These are phyloP conservation scores for Chironomus striatipennis DNA, from an alignment of 1,140 invertebrate species.

Conservation along the genomic window DNA sequence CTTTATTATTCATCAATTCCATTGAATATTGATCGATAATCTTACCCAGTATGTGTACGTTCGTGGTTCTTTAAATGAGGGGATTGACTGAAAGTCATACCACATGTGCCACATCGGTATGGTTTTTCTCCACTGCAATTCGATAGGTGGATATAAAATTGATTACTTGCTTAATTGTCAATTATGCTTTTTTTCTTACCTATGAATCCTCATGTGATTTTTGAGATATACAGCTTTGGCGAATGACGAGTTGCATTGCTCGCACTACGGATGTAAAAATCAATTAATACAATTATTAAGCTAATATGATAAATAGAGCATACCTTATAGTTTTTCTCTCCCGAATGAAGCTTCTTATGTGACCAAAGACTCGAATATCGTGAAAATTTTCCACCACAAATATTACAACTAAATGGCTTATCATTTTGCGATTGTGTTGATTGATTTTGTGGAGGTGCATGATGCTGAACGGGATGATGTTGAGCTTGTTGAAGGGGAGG, in stretches of 20 bases:
- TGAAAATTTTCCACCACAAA: constrained; percentile 73
- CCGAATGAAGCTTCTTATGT: constrained; percentile 74
- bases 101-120: constrained; percentile 74
- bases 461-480: not conserved
- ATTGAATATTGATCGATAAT: not conserved
- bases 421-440: constrained; percentile 40
- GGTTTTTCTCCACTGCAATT: constrained; percentile 62
- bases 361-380: constrained; percentile 79
- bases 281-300: too few relatives aligned
- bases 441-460: constrained; percentile 15
- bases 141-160: not conserved
- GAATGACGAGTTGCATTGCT: constrained; percentile 55
- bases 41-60: constrained; percentile 69
- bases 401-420: constrained; percentile 79
- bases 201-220: constrained; percentile 81
- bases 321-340: constrained; percentile 85
- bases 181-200: not conserved
- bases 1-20: not conserved
- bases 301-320: constrained; percentile 52
- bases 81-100: constrained; percentile 80
- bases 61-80: constrained; percentile 90
- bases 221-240: constrained; percentile 85
- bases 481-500: not conserved
- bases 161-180: too few relatives aligned
- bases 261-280: not conserved